A percentile compares a stretch with the other conserved stretches of the same genome.
Evolutionary conservation across 2,888 invertebrate species (phyloP).

Genomic region (Uropetala carovei): DNA sequence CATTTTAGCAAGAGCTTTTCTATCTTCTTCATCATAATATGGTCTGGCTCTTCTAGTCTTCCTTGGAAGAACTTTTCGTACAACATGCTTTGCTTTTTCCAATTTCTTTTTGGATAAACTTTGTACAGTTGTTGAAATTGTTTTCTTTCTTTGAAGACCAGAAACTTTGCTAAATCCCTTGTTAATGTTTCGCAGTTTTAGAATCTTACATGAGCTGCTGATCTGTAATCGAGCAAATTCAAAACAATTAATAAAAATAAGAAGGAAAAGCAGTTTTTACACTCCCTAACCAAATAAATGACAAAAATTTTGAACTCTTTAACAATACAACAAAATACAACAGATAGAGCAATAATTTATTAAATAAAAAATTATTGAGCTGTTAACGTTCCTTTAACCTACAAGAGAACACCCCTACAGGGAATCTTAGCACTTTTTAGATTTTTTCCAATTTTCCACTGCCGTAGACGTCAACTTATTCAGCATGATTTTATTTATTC

Average conservation of each 20-base stretch:
- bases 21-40: constrained; percentile 81
- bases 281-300: neutral
- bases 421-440: too few relatives aligned
- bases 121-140: constrained; percentile 37
- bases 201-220: neutral
- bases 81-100: constrained; percentile 56
- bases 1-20: constrained; percentile 80
- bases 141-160: constrained; percentile 46
- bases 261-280: neutral
- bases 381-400: too few relatives aligned
- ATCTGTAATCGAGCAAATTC: neutral
- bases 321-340: neutral
- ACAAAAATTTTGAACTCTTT: neutral
- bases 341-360: neutral
- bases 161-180: constrained; percentile 23
- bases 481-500: too few relatives aligned
- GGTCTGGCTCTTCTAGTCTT: constrained; percentile 69
- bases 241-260: neutral
- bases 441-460: too few relatives aligned
- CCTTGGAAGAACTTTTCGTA: constrained; percentile 66
- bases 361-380: neutral
- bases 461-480: too few relatives aligned
- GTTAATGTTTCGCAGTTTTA: constrained; percentile 6
- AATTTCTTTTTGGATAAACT: constrained; percentile 65
- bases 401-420: too few relatives aligned